A percentile compares a stretch with the other conserved stretches of the same genome.
phyloP scores from a whole-genome alignment of 2,797 vertebrate species.

The Notolabrus celidotus region DNA sequence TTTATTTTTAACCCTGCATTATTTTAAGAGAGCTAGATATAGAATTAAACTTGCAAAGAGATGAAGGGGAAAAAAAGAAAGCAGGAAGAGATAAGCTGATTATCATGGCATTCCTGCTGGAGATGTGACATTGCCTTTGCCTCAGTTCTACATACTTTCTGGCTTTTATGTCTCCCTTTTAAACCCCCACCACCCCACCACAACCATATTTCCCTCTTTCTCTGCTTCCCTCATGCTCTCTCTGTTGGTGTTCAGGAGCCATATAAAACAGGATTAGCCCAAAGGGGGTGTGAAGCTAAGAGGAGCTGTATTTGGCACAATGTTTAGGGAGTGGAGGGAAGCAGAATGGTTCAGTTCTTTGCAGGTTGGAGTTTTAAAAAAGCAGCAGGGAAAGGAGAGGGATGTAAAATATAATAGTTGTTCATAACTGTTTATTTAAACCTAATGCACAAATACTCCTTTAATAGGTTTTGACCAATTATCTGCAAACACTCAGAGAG shows the following conservation, averaged over 20 bases:
- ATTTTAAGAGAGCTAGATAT: constrained; percentile 14
- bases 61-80: constrained; percentile 19
- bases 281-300: constrained; percentile 34
- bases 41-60: constrained; percentile 29
- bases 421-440: neutral
- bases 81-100: constrained; percentile 78
- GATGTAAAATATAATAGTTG: neutral
- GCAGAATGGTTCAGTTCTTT: constrained; percentile 27
- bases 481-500: neutral
- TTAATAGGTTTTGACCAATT: neutral
- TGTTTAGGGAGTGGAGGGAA: constrained; percentile 12
- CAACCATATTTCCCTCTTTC: neutral
- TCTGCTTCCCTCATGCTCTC: constrained; percentile 46
- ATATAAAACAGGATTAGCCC: constrained; percentile 81
- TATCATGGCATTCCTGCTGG: constrained; percentile 75
- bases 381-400: neutral
- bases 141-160: constrained; percentile 51
- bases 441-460: neutral
- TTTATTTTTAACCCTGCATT: neutral
- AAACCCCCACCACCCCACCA: constrained; percentile 1
- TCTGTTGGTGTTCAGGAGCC: constrained; percentile 66
- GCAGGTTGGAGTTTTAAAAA: constrained; percentile 13
- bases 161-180: constrained; percentile 29
- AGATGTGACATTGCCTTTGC: constrained; percentile 57
- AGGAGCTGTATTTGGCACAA: constrained; percentile 41